These are phyloP conservation scores for Clarias platycephalus DNA, from an alignment of 2,797 vertebrate genomes.

Conservation along the genomic window DNA sequence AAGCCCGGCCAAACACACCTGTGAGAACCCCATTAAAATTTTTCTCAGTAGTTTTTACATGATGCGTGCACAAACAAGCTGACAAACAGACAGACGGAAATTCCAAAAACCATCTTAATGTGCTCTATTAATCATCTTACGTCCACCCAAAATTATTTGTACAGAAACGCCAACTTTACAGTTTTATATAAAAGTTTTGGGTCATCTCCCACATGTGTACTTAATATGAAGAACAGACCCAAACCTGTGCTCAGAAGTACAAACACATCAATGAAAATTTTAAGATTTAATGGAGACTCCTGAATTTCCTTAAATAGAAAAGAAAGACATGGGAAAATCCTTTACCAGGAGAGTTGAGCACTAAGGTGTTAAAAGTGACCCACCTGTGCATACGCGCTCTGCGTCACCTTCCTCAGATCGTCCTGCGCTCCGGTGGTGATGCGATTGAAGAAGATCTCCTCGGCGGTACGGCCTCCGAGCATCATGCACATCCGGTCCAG, in stretches of 20 bases:
- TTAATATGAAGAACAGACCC: neutral
- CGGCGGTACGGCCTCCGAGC: slow-evolving; percentile 88
- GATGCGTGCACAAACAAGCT: too few relatives aligned
- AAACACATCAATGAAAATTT: neutral
- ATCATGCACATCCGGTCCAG: slow-evolving; percentile 98
- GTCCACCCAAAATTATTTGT: too few relatives aligned
- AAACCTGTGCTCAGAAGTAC: neutral
- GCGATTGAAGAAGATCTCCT: slow-evolving; percentile 91
- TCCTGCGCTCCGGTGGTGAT: slow-evolving; percentile 96
- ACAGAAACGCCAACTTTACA: too few relatives aligned
- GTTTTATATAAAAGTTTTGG: too few relatives aligned
- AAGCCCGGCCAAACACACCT: too few relatives aligned
- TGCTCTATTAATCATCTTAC: too few relatives aligned
- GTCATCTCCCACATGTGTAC: too few relatives aligned
- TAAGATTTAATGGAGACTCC: neutral
- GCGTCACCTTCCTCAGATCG: slow-evolving; percentile 92
- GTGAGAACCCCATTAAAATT: too few relatives aligned
- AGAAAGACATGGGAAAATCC: neutral
- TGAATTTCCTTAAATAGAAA: neutral
- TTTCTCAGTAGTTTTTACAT: too few relatives aligned
- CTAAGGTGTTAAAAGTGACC: neutral
- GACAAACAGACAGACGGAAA: too few relatives aligned
- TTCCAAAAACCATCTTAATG: too few relatives aligned
- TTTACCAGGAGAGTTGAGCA: neutral
- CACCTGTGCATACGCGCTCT: slow-evolving; percentile 92